Base-by-base conservation (phyloP, 2,888 invertebrate genomes). In the Pyrochroa serraticornis region DNA sequence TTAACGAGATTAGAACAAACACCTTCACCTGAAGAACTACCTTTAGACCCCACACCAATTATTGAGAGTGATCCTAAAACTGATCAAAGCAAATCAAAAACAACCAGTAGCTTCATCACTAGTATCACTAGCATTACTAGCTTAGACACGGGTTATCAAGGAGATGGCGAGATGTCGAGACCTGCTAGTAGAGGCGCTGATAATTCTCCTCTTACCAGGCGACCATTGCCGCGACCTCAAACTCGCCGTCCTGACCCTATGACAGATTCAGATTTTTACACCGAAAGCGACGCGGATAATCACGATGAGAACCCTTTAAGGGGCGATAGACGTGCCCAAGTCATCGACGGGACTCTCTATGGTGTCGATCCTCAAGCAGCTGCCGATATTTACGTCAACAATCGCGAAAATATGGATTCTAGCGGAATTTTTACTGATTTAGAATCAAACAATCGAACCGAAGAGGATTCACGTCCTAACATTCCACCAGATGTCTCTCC, bases 91-190 rank as follows among this genome's bases (percentile, higher is more conserved):
- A 87, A 87, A 75, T 86, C 86, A 75, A 87, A 88, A 79, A 85
- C 88, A 7, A 87, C 87, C 5, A 89, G 85, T 67, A 91, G 91
- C 76, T 92, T 92, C 72, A 89, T 93, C 12, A 92, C 92, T 1
- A 92, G 93, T 72, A 90, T 93, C 10, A 93, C 93, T n/a, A 93
- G 93, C 75, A 92, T 93, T 60, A 92, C 92, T 30, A 95, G 95
- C 78, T 83, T 94, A 65, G 95, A 96, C 78, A 91, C 90, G n/a
- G 95, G 96, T 37, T 95, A 95, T 80, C 95, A 94, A 80, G 95
- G 95, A 7, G 93, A 93, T 79, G 93, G 93, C 3, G 93, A 93
- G 81, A 92, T 92, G 87, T 93, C 93, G 14, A 83, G 93, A 58
- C 93, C 93, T 0, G 92, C 90, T 0, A 93, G 93, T 69, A 85